These are phyloP conservation scores for Lasioglossum albipes DNA, from an alignment of 1,140 invertebrate genomes.

Conservation along the genomic window DNA sequence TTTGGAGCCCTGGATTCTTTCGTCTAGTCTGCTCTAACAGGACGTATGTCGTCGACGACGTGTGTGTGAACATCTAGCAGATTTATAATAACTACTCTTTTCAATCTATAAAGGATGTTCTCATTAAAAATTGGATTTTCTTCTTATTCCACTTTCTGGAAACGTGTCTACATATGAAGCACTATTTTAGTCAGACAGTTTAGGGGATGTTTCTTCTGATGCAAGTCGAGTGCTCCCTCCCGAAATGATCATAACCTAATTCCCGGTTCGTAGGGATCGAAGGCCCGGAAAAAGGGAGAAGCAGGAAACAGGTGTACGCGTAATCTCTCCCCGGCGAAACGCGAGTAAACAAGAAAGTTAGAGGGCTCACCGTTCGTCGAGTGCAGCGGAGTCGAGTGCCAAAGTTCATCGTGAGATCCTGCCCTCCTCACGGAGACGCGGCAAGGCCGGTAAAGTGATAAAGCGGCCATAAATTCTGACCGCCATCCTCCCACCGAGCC, in stretches of 20 bases:
- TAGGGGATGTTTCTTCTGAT: too few relatives aligned
- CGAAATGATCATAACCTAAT: conserved; percentile 5
- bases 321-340: conserved; percentile 72
- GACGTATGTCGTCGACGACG: too few relatives aligned
- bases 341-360: conserved; percentile 76
- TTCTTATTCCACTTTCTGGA: too few relatives aligned
- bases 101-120: too few relatives aligned
- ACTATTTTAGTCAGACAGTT: too few relatives aligned
- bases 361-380: conserved; percentile 75
- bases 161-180: too few relatives aligned
- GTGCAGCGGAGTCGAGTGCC: conserved; percentile 75
- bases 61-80: too few relatives aligned
- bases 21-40: too few relatives aligned
- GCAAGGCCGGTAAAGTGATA: conserved; percentile 80
- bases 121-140: too few relatives aligned
- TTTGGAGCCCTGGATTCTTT: too few relatives aligned
- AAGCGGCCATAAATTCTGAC: conserved; percentile 80
- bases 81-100: too few relatives aligned
- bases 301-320: conserved; percentile 74
- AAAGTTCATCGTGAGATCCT: conserved; percentile 79
- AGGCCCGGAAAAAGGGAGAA: conserved; percentile 28
- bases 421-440: conserved; percentile 73
- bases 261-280: neutral
- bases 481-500: conserved; percentile 67
- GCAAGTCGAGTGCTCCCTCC: too few relatives aligned